Conservation (phyloP, 1,140 invertebrate species). For the Condylostylus longicornis region DNA sequence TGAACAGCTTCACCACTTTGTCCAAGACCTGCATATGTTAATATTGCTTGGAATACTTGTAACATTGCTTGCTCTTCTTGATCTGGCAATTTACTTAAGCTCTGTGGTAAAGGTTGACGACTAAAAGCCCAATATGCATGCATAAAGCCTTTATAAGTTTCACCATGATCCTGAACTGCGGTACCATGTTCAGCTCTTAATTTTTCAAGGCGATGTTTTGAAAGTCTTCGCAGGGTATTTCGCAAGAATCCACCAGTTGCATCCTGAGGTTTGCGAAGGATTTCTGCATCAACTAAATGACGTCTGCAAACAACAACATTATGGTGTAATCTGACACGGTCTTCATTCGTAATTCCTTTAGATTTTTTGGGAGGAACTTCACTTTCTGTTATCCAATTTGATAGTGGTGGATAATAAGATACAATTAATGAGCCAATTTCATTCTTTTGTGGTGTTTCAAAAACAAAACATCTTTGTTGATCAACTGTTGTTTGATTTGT, state of each 20-base stretch:
- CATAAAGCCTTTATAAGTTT: slow-evolving; percentile 75
- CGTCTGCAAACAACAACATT: slow-evolving; percentile 65
- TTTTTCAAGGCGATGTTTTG: slow-evolving; percentile 76
- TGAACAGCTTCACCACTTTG: slow-evolving; percentile 40
- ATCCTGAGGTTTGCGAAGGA: slow-evolving; percentile 68
- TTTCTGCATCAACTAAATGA: slow-evolving; percentile 65
- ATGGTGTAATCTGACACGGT: slow-evolving; percentile 63
- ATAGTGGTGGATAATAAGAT: slow-evolving; percentile 73
- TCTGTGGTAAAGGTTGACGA: slow-evolving; percentile 60
- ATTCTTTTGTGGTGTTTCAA: slow-evolving; percentile 75
- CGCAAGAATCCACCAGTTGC: slow-evolving; percentile 62
- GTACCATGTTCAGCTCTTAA: slow-evolving; percentile 62
- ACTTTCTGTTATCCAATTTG: slow-evolving; percentile 73
- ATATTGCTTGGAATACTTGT: slow-evolving; percentile 57
- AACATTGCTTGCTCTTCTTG: slow-evolving; percentile 71
- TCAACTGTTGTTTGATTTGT: slow-evolving; percentile 38
- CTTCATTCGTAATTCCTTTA: slow-evolving; percentile 63
- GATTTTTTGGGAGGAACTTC: slow-evolving; percentile 40
- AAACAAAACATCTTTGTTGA: slow-evolving; percentile 78
- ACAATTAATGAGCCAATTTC: slow-evolving; percentile 87
- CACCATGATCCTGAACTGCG: slow-evolving; percentile 46
- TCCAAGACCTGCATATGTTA: slow-evolving; percentile 73
- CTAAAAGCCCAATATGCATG: slow-evolving; percentile 83
- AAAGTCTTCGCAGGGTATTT: slow-evolving; percentile 73
- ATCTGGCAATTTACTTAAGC: slow-evolving; percentile 69